Evolutionary conservation across 2,888 invertebrate genomes (phyloP), one percentile per base, ranked within the genome.

Genomic region (Brenthis ino): DNA sequence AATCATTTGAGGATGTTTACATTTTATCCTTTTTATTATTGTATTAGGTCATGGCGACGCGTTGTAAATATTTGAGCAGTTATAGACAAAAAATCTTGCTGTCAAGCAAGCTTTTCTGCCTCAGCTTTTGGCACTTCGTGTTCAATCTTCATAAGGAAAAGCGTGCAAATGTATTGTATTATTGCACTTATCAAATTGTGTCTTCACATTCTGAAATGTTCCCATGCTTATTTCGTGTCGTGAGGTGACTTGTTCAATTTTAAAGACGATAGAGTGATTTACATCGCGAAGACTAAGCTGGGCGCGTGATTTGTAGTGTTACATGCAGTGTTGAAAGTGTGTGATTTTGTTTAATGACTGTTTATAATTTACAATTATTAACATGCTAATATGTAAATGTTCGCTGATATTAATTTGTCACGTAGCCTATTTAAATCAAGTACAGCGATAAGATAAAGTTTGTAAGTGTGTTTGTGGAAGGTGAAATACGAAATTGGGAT

Each of bases 201-300:
- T 51, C 16, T 33, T 16, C 33, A n/a, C n/a, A 12, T 43, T 57
- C 64, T 56, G 48, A 64, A 72, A 57, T 69, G 68, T 68, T 72
- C 68, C 67, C 65, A 67, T 60, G 56, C 60, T 72, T 72, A 70
- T 71, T 69, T 74, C 69, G 69, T 56, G 68, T 75, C 76, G 73
- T 74, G 76, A 63, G 67, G 60, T 68, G 71, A 72, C 75, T 76
- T 78, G 76, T 75, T 77, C 78, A 58, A 72, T 68, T 74, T 73
- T 64, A 79, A 78, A 72, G 78, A 67, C 48, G 60, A 81, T 76
- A 75, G 77, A 75, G 76, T 82, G 83, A 85, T 86, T 84, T 82
- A 81, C 81, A 82, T 82, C 77, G 76, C 76, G 74, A 76, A 76
- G 75, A 81, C 76, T 79, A 77, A 78, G 76, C 76, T 51, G 69